phyloP scores from a whole-genome alignment of 37 sponge, comb jelly and placozoan species.

The Corticium candelabrum region DNA sequence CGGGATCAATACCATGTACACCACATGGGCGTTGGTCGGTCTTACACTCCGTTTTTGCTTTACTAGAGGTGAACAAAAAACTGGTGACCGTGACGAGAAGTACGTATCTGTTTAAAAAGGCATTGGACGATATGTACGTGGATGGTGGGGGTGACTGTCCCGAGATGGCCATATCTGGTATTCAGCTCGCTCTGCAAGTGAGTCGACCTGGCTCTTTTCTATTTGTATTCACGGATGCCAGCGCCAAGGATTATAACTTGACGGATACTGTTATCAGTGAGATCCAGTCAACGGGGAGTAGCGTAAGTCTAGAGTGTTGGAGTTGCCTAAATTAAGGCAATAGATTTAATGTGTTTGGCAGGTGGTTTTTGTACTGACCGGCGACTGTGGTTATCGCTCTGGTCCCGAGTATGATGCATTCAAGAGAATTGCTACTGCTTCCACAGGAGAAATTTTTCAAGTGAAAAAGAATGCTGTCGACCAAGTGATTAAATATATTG shows the following conservation, averaged over 20 bases:
- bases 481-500: neutral
- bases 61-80: too few species aligned
- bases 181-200: neutral
- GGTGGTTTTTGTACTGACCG: constrained; percentile 12
- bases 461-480: constrained; percentile 6
- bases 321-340: neutral
- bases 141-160: constrained; percentile 5
- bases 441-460: neutral
- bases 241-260: constrained; percentile 3
- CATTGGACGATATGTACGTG: neutral
- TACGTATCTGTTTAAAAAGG: neutral
- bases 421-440: neutral
- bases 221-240: constrained; percentile 11
- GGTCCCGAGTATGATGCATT: neutral
- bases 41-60: too few species aligned
- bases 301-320: too few species aligned
- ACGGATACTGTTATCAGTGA: neutral
- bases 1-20: too few species aligned
- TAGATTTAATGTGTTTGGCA: neutral
- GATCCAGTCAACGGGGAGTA: constrained; percentile 2
- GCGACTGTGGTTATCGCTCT: neutral
- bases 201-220: neutral
- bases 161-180: neutral
- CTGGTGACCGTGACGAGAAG: neutral
- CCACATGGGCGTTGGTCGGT: too few species aligned